Percentiles rank a stretch among this genome's conserved stretches.
These are phyloP conservation scores for Caenorhabditis sulstoni DNA, from an alignment of 2,888 invertebrate species.

Conservation along the genomic window DNA sequence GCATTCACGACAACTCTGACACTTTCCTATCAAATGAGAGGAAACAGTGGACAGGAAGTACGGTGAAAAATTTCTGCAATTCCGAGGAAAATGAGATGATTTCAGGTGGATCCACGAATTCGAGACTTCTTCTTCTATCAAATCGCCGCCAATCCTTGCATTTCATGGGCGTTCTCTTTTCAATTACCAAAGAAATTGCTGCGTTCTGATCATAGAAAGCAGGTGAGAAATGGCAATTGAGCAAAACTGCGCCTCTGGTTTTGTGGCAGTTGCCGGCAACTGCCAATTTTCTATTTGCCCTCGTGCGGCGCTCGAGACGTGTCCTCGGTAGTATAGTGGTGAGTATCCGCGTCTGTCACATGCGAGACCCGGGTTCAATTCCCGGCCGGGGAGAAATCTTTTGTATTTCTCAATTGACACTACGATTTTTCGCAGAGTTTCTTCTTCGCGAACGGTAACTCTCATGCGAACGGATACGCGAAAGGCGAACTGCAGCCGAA, in stretches of 20 bases:
- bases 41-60: constrained; percentile 74
- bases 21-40: constrained; percentile 77
- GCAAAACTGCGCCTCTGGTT: neutral
- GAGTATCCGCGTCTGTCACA: constrained; percentile 74
- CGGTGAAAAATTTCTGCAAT: constrained; percentile 39
- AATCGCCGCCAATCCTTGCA: constrained; percentile 69
- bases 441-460: constrained; percentile 57
- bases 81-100: neutral
- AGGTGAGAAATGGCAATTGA: constrained; percentile 18
- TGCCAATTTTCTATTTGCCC: constrained; percentile 1
- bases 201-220: constrained; percentile 50
- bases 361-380: constrained; percentile 73
- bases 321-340: constrained; percentile 72
- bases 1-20: constrained; percentile 78
- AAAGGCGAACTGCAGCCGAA: constrained; percentile 41
- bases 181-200: constrained; percentile 68
- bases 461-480: constrained; percentile 44
- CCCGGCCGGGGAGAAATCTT: constrained; percentile 68
- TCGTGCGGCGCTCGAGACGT: constrained; percentile 9
- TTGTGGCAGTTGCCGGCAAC: neutral
- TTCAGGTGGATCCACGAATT: constrained; percentile 68
- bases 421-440: constrained; percentile 49
- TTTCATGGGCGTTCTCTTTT: constrained; percentile 75
- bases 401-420: neutral
- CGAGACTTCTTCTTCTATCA: constrained; percentile 73